Evolutionary conservation across 1,140 invertebrate species (phyloP).

Genomic region (Trichonephila clavipes): DNA sequence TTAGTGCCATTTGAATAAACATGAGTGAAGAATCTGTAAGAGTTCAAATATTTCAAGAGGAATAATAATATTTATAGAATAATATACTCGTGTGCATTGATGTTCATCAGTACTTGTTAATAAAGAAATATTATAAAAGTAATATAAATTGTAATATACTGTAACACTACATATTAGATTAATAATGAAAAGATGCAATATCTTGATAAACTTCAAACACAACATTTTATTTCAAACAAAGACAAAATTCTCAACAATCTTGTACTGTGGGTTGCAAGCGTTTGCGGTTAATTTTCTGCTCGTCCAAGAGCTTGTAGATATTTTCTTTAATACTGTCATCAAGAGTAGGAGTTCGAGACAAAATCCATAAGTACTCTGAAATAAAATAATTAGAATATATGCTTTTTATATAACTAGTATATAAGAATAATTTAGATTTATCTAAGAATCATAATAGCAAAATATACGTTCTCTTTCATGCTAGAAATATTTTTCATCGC

Average conservation of each 20-base stretch:
- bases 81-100: too few relatives aligned
- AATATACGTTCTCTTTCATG: too few relatives aligned
- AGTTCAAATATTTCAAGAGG: too few relatives aligned
- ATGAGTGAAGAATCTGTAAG: too few relatives aligned
- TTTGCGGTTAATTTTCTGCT: conserved; percentile 32
- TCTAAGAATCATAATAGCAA: too few relatives aligned
- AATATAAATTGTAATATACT: too few relatives aligned
- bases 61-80: too few relatives aligned
- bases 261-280: conserved; percentile 25
- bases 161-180: too few relatives aligned
- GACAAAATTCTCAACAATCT: conserved; percentile 33
- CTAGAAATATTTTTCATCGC: too few relatives aligned
- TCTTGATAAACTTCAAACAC: neutral
- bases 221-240: neutral
- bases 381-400: neutral
- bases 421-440: neutral
- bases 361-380: conserved; percentile 74
- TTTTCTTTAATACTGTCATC: conserved; percentile 31
- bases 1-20: too few relatives aligned
- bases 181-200: neutral
- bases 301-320: conserved; percentile 71
- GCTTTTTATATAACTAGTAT: neutral
- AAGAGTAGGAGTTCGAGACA: conserved; percentile 59
- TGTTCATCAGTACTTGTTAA: too few relatives aligned
- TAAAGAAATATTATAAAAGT: too few relatives aligned